phyloP scores from a whole-genome alignment of 2,888 invertebrate species.

The Limnephilus marmoratus region DNA sequence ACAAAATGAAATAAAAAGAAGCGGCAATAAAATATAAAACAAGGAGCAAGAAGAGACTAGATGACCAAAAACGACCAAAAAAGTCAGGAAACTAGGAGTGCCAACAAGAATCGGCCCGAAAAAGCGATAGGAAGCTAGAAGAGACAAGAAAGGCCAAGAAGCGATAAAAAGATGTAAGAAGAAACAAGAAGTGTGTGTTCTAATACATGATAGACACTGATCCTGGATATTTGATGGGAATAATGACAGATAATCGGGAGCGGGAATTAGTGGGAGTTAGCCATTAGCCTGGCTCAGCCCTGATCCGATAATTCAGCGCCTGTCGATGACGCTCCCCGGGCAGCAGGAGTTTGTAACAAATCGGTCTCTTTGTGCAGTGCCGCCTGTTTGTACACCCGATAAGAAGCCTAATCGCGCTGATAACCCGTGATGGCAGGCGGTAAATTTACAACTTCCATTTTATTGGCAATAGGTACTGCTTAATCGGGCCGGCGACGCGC shows the following conservation, averaged over 20 bases:
- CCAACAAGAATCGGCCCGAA: no score
- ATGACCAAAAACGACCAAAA: no score
- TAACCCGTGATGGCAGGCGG: slow-evolving; percentile 49
- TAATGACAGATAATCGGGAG: neutral
- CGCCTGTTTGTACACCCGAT: slow-evolving; percentile 38
- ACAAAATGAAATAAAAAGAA: no score
- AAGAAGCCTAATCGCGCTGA: slow-evolving; percentile 46
- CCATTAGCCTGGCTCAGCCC: neutral
- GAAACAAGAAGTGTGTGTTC: no score
- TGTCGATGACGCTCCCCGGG: slow-evolving; percentile 22
- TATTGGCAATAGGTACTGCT: slow-evolving; percentile 41
- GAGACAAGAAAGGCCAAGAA: no score
- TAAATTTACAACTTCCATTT: slow-evolving; percentile 51
- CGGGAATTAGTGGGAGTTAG: neutral
- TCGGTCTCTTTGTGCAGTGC: slow-evolving; percentile 37
- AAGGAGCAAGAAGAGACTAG: no score
- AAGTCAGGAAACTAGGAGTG: no score
- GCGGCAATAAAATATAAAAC: no score
- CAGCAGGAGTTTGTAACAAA: slow-evolving; percentile 10
- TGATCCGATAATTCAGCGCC: slow-evolving; percentile 11
- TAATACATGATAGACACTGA: neutral
- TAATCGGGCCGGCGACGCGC: slow-evolving; percentile 49
- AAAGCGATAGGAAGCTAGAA: no score
- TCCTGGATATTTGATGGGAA: neutral
- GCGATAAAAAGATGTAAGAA: no score